phyloP scores from a whole-genome alignment of 2,888 invertebrate species.

The Uloborus plumipes region DNA sequence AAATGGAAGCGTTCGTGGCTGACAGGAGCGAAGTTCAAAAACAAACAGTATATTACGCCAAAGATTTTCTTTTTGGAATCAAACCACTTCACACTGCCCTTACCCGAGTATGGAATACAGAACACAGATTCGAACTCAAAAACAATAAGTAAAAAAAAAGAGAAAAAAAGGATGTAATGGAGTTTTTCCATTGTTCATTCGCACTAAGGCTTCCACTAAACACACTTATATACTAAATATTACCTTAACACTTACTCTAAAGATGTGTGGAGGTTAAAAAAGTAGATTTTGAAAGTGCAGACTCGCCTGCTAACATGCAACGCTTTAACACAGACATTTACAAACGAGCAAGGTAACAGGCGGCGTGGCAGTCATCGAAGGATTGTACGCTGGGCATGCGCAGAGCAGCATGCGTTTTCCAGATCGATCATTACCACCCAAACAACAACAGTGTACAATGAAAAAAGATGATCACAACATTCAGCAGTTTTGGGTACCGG shows the following conservation, averaged over 20 bases:
- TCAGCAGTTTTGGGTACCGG: neutral
- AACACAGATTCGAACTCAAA: too few relatives aligned
- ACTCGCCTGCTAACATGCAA: conserved; percentile 19
- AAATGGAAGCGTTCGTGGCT: too few relatives aligned
- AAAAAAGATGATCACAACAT: conserved; percentile 12
- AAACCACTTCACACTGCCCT: too few relatives aligned
- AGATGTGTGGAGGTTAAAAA: conserved; percentile 35
- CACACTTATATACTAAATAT: conserved; percentile 6
- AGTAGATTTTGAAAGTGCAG: conserved; percentile 44
- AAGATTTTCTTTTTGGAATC: too few relatives aligned
- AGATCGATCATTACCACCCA: conserved; percentile 4
- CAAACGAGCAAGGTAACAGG: conserved; percentile 18
- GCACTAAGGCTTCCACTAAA: too few relatives aligned
- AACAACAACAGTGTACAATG: conserved; percentile 18
- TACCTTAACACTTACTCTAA: conserved; percentile 18
- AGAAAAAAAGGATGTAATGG: too few relatives aligned
- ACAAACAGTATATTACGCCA: too few relatives aligned
- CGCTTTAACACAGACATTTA: conserved; percentile 1
- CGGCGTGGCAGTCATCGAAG: conserved; percentile 9
- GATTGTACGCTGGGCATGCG: too few relatives aligned
- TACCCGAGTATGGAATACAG: too few relatives aligned
- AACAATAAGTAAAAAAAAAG: too few relatives aligned
- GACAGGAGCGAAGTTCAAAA: too few relatives aligned
- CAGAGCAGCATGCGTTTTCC: neutral
- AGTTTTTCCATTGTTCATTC: too few relatives aligned